These are phyloP conservation scores for Pasiphila rectangulata DNA, from an alignment of 2,888 invertebrate genomes.

Conservation along the genomic window DNA sequence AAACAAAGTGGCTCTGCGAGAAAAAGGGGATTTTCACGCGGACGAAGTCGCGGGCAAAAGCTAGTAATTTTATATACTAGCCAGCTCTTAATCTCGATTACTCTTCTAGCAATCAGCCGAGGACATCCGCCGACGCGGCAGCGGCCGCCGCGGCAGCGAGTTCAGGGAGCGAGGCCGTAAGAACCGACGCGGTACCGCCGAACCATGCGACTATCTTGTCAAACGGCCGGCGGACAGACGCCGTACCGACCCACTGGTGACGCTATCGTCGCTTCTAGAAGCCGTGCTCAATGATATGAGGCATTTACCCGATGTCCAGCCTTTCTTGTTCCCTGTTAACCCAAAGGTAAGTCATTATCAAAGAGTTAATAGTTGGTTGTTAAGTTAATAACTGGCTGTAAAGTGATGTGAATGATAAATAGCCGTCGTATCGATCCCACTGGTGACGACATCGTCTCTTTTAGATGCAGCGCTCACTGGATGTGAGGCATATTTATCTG, in stretches of 20 bases:
- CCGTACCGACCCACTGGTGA: constrained; percentile 97
- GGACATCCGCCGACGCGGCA: constrained; percentile 88
- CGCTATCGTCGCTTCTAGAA: constrained; percentile 94
- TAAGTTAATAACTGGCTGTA: too few species aligned
- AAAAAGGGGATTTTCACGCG: too few species aligned
- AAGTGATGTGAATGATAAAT: constrained; percentile 91
- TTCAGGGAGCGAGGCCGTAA: constrained; percentile 57
- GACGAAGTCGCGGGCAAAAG: too few species aligned
- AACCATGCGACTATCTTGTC: constrained; percentile 91
- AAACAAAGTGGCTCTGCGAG: too few species aligned
- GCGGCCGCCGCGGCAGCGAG: constrained; percentile 87
- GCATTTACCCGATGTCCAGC: constrained; percentile 94
- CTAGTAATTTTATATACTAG: too few species aligned
- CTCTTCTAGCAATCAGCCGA: constrained; percentile 87
- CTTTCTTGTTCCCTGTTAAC: constrained; percentile 94
- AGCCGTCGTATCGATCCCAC: constrained; percentile 96
- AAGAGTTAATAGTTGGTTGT: too few species aligned
- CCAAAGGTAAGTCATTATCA: constrained; percentile 88
- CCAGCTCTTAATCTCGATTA: background rate
- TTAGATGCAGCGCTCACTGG: constrained; percentile 95
- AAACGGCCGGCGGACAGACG: constrained; percentile 92
- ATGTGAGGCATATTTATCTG: constrained; percentile 93
- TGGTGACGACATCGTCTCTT: constrained; percentile 95
- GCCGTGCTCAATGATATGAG: constrained; percentile 95
- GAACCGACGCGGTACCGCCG: constrained; percentile 60